Conservation (phyloP, 2,113 vertebrate genomes). For the Antechinus flavipes region DNA sequence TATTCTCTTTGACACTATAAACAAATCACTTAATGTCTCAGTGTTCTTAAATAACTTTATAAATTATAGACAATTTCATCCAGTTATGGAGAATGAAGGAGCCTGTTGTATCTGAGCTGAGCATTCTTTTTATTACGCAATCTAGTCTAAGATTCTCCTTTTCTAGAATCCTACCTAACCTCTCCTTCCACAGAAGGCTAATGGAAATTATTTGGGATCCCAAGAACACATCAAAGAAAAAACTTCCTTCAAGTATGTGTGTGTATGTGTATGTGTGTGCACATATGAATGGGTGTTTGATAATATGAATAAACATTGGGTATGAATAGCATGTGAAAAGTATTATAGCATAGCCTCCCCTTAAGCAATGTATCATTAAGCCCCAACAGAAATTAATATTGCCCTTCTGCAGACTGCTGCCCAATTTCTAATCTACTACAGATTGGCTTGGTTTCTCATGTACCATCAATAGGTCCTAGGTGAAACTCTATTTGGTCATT, state of each 20-base stretch:
- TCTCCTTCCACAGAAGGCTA: not conserved
- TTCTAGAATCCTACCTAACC: not conserved
- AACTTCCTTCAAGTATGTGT: no score
- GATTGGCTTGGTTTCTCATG: no score
- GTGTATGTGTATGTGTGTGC: no score
- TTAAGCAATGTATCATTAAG: not conserved
- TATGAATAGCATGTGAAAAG: not conserved
- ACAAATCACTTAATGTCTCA: not conserved
- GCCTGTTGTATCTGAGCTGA: not conserved
- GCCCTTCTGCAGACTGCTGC: not conserved
- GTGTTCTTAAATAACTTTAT: not conserved
- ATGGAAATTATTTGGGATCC: not conserved
- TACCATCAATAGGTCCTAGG: no score
- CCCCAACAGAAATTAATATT: conserved; percentile 40
- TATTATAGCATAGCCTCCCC: not conserved
- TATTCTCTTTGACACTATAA: not conserved
- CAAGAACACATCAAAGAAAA: not conserved
- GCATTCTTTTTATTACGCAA: not conserved
- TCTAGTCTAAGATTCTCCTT: not conserved
- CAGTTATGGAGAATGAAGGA: not conserved
- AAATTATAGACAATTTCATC: not conserved
- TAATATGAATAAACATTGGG: not conserved
- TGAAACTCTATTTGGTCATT: no score
- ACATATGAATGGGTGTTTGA: not conserved
- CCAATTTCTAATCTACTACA: conserved; percentile 41